These are phyloP conservation scores for Tortricodes alternella DNA, from an alignment of 2,888 invertebrate genomes.

Conservation along the genomic window DNA sequence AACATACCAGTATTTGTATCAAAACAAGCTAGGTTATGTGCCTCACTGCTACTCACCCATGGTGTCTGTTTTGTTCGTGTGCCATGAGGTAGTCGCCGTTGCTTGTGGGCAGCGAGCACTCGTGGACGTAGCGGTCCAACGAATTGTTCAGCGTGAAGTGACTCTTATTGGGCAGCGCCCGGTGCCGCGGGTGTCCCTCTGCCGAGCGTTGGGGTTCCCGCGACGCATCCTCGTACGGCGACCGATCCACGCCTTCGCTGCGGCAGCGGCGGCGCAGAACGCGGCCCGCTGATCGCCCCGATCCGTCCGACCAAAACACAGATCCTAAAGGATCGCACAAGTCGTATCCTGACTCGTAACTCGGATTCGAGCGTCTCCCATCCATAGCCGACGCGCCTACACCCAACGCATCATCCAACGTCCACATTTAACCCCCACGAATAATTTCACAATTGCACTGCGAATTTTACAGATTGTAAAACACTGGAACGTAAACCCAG, in stretches of 20 bases:
- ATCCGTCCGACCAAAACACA: constrained; percentile 61
- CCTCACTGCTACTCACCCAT: constrained; percentile 52
- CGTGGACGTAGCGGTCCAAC: constrained; percentile 59
- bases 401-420: constrained; percentile 67
- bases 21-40: constrained; percentile 48
- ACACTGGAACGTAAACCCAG: constrained; percentile 60
- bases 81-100: constrained; percentile 78
- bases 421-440: constrained; percentile 66
- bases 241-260: constrained; percentile 77
- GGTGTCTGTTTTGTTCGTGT: constrained; percentile 59
- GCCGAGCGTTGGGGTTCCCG: constrained; percentile 59
- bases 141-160: constrained; percentile 67
- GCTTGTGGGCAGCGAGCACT: constrained; percentile 65
- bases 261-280: constrained; percentile 76
- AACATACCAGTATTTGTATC: not conserved
- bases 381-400: constrained; percentile 74
- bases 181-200: constrained; percentile 55
- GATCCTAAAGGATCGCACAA: constrained; percentile 72
- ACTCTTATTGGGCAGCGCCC: constrained; percentile 63
- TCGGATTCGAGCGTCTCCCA: constrained; percentile 71
- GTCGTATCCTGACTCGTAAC: constrained; percentile 76
- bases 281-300: constrained; percentile 65
- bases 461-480: constrained; percentile 65
- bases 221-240: constrained; percentile 75
- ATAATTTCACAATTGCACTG: constrained; percentile 69